phyloP scores from a whole-genome alignment of 2,113 vertebrate genomes.

The Lagenorhynchus albirostris region DNA sequence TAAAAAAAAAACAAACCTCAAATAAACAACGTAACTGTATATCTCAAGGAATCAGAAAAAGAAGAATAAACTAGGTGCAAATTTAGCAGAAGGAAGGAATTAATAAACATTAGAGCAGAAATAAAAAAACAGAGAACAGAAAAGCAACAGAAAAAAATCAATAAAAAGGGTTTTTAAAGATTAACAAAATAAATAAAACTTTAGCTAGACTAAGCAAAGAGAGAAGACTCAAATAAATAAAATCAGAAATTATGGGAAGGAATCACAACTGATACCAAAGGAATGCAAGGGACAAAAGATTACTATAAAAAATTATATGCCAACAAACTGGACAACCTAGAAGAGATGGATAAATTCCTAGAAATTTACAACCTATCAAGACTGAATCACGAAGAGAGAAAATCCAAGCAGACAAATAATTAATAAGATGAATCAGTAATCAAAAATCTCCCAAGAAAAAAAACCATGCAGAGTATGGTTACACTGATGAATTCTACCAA shows the following conservation, averaged over 20 bases:
- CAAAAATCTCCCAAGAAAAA: not conserved
- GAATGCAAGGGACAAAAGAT: not conserved
- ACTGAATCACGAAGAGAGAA: not conserved
- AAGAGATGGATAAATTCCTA: not conserved
- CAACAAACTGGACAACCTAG: not conserved
- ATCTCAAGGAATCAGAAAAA: not conserved
- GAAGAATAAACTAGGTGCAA: not conserved
- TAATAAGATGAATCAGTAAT: not conserved
- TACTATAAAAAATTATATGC: not conserved
- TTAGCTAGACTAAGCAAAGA: not conserved
- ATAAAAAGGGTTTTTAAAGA: not conserved
- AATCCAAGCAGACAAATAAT: not conserved
- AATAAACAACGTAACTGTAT: not conserved
- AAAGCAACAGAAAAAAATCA: not conserved
- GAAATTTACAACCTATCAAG: not conserved
- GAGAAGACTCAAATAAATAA: not conserved
- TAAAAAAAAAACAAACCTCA: not conserved
- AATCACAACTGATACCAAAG: not conserved
- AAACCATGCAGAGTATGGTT: not conserved
- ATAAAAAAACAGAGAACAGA: not conserved
- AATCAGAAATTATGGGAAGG: not conserved
- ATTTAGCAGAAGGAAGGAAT: not conserved
- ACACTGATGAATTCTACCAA: not conserved
- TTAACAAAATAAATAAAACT: not conserved
- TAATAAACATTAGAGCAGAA: not conserved